Conservation (phyloP, 1,140 invertebrate genomes). For the Drosophila ambigua region DNA sequence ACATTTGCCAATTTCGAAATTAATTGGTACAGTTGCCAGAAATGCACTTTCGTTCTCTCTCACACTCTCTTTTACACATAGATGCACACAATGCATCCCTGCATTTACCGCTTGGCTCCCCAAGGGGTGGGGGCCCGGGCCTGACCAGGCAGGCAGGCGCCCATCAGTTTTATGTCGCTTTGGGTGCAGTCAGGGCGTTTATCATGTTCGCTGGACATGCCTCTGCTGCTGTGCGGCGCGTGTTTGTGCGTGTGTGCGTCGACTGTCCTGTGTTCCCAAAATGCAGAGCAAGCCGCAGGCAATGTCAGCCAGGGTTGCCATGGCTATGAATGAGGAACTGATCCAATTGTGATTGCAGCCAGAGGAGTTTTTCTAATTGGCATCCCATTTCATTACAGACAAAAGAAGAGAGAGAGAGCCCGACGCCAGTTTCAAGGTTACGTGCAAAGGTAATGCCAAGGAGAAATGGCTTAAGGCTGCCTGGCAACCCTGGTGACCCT, state of each 20-base stretch:
- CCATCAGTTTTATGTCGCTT: slow-evolving; percentile 55
- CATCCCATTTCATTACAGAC: too few relatives aligned
- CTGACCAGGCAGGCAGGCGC: slow-evolving; percentile 13
- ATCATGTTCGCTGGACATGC: slow-evolving; percentile 58
- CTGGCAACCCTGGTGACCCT: too few relatives aligned
- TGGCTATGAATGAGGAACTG: neutral
- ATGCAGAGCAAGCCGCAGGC: slow-evolving; percentile 44
- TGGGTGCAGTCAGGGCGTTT: slow-evolving; percentile 57
- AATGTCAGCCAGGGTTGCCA: slow-evolving; percentile 30
- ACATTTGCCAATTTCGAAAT: slow-evolving; percentile 69
- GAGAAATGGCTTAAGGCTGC: too few relatives aligned
- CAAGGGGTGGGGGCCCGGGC: too few relatives aligned
- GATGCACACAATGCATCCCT: slow-evolving; percentile 24
- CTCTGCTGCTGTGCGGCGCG: neutral
- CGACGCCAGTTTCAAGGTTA: too few relatives aligned
- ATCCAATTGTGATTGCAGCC: neutral
- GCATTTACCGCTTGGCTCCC: slow-evolving; percentile 20
- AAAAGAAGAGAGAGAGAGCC: too few relatives aligned
- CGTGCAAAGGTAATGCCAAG: too few relatives aligned
- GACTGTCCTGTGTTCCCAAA: slow-evolving; percentile 27
- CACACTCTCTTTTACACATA: neutral
- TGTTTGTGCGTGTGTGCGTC: slow-evolving; percentile 12
- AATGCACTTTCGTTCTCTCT: neutral
- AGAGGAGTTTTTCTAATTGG: too few relatives aligned
- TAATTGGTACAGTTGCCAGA: slow-evolving; percentile 46